Percentiles rank a stretch among this genome's conserved stretches.
phyloP scores from a whole-genome alignment of 2,888 invertebrate species.

The Rotaria sp. region DNA sequence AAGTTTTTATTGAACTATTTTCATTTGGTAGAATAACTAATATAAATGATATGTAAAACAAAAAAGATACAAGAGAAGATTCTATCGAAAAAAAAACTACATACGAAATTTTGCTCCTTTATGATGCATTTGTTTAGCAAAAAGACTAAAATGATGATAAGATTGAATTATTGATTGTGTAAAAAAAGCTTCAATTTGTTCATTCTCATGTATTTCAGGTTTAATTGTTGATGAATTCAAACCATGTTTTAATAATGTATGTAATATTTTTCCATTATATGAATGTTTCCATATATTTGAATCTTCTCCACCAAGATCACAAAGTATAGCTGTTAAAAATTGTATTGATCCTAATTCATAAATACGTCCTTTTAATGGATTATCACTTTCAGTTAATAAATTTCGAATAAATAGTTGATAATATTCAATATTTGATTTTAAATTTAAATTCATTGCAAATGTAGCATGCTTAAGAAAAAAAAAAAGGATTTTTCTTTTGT shows the following conservation, averaged over 20 bases:
- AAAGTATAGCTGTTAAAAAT: background rate
- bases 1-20: background rate
- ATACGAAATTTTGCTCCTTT: background rate
- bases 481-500: too few species aligned
- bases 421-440: constrained; percentile 4
- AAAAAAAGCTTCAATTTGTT: background rate
- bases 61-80: too few species aligned
- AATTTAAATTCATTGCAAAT: background rate
- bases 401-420: background rate
- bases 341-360: background rate
- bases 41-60: background rate
- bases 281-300: background rate
- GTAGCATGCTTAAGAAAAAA: background rate
- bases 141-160: background rate
- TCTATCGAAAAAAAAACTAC: background rate
- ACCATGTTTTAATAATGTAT: background rate
- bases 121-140: background rate
- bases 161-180: background rate
- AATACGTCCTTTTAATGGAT: background rate
- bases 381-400: background rate
- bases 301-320: background rate
- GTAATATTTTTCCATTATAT: background rate
- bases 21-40: background rate
- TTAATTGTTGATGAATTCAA: background rate
- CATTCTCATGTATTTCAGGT: background rate